These are phyloP conservation scores for Corythaixoides concolor DNA, from an alignment of 2,113 vertebrate genomes.

Conservation along the genomic window DNA sequence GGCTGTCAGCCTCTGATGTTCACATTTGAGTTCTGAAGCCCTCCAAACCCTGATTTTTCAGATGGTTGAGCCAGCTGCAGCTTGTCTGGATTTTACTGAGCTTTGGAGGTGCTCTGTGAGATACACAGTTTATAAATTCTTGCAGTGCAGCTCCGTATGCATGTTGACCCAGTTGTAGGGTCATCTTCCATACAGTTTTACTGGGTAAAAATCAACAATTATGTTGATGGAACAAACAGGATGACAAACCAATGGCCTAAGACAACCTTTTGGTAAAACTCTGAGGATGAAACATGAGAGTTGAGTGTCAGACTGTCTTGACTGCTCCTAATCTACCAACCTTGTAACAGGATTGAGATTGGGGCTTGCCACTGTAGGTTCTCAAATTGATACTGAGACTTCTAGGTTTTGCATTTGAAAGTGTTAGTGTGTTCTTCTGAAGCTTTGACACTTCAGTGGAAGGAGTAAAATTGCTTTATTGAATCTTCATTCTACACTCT, in stretches of 20 bases:
- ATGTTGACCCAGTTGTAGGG: background rate
- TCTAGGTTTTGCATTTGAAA: conserved; percentile 23
- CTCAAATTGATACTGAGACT: background rate
- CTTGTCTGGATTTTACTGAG: background rate
- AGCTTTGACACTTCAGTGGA: background rate
- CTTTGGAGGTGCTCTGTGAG: background rate
- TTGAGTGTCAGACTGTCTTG: background rate
- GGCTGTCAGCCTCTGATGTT: background rate
- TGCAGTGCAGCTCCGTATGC: no score
- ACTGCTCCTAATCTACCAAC: background rate
- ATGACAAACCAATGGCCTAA: background rate
- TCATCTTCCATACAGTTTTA: background rate
- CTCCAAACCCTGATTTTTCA: background rate
- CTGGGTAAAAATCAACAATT: background rate
- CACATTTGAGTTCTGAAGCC: background rate
- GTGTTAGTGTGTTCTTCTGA: background rate
- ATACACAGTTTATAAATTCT: background rate
- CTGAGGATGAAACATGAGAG: background rate
- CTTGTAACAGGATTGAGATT: background rate
- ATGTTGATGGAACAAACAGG: background rate
- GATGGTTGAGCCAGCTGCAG: background rate
- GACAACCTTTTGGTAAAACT: background rate
- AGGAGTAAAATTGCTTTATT: background rate
- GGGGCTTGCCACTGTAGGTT: background rate
- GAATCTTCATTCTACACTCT: background rate